These are phyloP conservation scores for Montipora sp. DNA, from an alignment of 64 coral and sea anemone species.

Conservation along the genomic window DNA sequence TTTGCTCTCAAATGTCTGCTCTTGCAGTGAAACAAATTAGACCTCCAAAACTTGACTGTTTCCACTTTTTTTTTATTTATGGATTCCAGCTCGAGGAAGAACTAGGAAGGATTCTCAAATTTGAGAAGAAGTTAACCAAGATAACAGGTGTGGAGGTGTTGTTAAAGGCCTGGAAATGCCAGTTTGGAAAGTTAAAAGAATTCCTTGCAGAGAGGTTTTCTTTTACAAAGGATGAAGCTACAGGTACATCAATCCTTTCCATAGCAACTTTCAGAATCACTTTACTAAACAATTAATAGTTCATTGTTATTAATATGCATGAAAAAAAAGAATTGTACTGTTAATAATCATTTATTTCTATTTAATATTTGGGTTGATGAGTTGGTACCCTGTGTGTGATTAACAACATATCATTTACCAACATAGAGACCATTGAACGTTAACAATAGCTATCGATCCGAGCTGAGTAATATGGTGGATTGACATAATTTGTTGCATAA, in stretches of 20 bases:
- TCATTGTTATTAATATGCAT: too few relatives aligned
- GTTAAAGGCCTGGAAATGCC: background rate
- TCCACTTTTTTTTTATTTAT: background rate
- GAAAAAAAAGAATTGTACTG: too few relatives aligned
- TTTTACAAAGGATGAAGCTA: background rate
- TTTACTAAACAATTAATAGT: too few relatives aligned
- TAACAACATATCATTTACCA: too few relatives aligned
- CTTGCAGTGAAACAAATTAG: background rate
- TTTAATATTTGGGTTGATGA: too few relatives aligned
- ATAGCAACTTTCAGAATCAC: background rate
- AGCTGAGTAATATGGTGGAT: too few relatives aligned
- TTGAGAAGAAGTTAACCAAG: conserved; percentile 9
- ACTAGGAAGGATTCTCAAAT: background rate
- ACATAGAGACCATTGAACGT: too few relatives aligned
- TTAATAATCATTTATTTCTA: too few relatives aligned
- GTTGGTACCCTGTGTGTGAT: too few relatives aligned
- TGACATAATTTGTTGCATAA: too few relatives aligned
- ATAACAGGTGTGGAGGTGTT: background rate
- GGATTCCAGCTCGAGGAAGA: conserved; percentile 1
- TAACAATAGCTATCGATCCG: too few relatives aligned
- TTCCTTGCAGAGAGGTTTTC: conserved; percentile 1
- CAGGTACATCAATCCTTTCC: conserved; percentile 2
- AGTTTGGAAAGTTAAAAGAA: background rate
- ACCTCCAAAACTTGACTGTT: background rate
- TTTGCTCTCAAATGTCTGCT: too few relatives aligned